A percentile compares a stretch with the other conserved stretches of the same genome.
Conservation (phyloP, 2,888 invertebrate species). For the Aphodius sticticus region DNA sequence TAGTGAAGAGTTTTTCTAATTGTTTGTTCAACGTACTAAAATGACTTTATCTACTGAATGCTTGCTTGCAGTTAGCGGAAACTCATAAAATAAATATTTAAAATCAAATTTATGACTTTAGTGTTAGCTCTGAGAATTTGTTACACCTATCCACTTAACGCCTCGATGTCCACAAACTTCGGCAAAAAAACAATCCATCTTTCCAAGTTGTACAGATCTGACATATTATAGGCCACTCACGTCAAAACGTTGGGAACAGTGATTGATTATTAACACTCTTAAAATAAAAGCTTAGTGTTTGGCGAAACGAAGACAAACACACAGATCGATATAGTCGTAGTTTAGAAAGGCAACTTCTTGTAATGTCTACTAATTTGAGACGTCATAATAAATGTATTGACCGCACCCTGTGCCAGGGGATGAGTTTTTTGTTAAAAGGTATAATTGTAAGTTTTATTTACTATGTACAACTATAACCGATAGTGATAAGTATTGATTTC, state of each 20-base stretch:
- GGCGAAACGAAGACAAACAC: not conserved
- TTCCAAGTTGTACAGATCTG: conserved; percentile 20
- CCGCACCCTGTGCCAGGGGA: too few species aligned
- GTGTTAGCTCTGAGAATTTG: not conserved
- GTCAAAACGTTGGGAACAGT: conserved; percentile 27
- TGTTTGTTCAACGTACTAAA: not conserved
- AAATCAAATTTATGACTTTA: not conserved
- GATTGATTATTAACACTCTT: conserved; percentile 24
- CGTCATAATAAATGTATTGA: too few species aligned
- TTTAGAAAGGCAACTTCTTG: too few species aligned
- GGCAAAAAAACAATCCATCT: conserved; percentile 8
- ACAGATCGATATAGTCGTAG: not conserved
- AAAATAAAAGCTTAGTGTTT: not conserved
- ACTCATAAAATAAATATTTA: not conserved
- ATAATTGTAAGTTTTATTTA: too few species aligned
- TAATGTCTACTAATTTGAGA: too few species aligned
- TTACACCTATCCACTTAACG: not conserved
- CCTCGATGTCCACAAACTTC: not conserved
- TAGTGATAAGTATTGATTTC: too few species aligned
- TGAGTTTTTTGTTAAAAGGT: too few species aligned
- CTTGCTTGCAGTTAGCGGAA: too few species aligned
- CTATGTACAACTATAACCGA: too few species aligned
- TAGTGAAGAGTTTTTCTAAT: too few species aligned
- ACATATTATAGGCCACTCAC: conserved; percentile 28
- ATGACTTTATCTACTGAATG: not conserved